A percentile compares a stretch with the other conserved stretches of the same genome.
phyloP scores from a whole-genome alignment of 2,888 invertebrate genomes.

The Philereme transversata region DNA sequence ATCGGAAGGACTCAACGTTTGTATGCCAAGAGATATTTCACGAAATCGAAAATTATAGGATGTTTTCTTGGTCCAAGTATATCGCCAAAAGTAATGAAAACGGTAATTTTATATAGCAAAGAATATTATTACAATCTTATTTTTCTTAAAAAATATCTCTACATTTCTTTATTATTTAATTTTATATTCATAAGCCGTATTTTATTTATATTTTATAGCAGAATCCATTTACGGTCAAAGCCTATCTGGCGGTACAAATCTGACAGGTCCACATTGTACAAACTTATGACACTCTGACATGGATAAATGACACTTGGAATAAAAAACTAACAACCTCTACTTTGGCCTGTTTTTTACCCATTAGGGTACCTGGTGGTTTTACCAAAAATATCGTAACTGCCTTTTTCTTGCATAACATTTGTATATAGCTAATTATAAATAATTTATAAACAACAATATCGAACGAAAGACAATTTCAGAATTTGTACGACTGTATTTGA shows the following conservation, averaged over 20 bases:
- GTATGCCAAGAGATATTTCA: conserved; percentile 18
- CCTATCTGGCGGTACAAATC: conserved; percentile 28
- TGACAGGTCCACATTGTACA: conserved; percentile 28
- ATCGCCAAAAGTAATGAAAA: not conserved
- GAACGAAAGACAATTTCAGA: no score
- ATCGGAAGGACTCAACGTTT: conserved; percentile 30
- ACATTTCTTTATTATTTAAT: no score
- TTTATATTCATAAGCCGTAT: not conserved
- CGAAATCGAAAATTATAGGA: conserved; percentile 11
- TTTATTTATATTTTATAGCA: not conserved
- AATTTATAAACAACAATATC: no score
- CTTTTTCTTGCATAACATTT: no score
- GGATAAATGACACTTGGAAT: conserved; percentile 33
- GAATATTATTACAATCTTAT: no score
- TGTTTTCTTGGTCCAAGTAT: not conserved
- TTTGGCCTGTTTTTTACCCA: conserved; percentile 29
- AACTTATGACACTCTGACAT: conserved; percentile 33
- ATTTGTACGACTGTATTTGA: no score
- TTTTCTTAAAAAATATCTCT: no score
- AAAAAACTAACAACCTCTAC: conserved; percentile 29
- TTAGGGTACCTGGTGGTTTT: no score
- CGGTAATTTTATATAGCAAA: no score
- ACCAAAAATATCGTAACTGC: no score
- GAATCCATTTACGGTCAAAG: conserved; percentile 10
- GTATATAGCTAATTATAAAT: no score